Percentiles rank a stretch among this genome's conserved stretches.
phyloP scores from a whole-genome alignment of 2,797 vertebrate genomes.

The Sitta carolinensis region DNA sequence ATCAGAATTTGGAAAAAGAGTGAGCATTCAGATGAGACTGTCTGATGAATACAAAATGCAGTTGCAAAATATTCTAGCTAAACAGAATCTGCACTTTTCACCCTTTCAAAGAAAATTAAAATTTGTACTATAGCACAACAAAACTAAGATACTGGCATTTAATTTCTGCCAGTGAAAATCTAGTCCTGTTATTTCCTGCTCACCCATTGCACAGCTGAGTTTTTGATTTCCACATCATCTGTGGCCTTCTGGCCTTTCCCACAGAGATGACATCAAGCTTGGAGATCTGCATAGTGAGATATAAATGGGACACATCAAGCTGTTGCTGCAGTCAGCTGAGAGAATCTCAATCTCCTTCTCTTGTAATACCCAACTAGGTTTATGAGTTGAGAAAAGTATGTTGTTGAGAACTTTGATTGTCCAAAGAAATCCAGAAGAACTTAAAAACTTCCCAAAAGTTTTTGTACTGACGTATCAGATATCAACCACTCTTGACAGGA shows the following conservation, averaged over 20 bases:
- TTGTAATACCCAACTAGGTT: background rate
- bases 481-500: background rate
- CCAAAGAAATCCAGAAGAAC: background rate
- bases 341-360: background rate
- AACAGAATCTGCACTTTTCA: background rate
- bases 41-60: background rate
- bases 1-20: background rate
- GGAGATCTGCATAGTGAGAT: background rate
- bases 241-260: background rate
- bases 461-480: background rate
- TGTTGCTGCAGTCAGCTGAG: background rate
- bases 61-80: background rate
- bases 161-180: background rate
- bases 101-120: background rate
- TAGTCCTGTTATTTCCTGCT: background rate
- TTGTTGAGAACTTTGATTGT: background rate
- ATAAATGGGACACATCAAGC: background rate
- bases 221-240: background rate
- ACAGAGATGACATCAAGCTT: background rate
- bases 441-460: background rate
- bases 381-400: background rate
- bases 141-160: background rate
- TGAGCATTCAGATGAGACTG: background rate
- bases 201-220: background rate
- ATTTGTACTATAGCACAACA: background rate